Evolutionary conservation across 2,888 invertebrate species (phyloP).

Genomic region (Eucriotettix oculatus): DNA sequence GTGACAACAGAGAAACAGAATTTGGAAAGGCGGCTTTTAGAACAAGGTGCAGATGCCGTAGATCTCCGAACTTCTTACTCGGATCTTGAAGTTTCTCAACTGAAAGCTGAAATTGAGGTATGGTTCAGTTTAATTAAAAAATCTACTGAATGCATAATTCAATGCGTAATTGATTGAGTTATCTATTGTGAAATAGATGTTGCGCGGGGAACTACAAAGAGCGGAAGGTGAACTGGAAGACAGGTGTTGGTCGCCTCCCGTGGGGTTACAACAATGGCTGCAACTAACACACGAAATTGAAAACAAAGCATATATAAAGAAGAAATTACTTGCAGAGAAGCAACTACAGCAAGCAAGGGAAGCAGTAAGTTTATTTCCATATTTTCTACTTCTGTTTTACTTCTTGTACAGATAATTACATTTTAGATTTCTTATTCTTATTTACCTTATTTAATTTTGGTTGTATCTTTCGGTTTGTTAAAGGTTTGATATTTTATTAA

Average conservation of each 20-base stretch:
- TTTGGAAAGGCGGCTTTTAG: conserved; percentile 61
- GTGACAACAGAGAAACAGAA: conserved; percentile 67
- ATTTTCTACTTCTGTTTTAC: background rate
- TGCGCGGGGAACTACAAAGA: conserved; percentile 63
- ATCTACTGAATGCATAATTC: too few relatives aligned
- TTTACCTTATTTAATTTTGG: background rate
- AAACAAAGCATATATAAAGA: conserved; percentile 69
- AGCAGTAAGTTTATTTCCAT: conserved; percentile 42
- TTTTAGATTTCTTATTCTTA: background rate
- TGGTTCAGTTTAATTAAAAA: conserved; percentile 2
- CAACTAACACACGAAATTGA: conserved; percentile 94
- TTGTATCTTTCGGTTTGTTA: too few relatives aligned
- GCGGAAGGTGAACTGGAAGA: conserved; percentile 84
- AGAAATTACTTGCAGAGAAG: conserved; percentile 64
- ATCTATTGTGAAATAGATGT: conserved; percentile 34
- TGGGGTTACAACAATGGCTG: conserved; percentile 83
- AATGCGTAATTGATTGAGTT: too few relatives aligned
- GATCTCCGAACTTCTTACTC: conserved; percentile 56
- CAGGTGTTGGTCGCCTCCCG: conserved; percentile 76
- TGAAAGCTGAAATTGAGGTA: conserved; percentile 73
- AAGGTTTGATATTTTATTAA: too few relatives aligned
- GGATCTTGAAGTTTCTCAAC: conserved; percentile 61
- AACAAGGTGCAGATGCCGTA: conserved; percentile 47
- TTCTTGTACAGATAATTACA: background rate
- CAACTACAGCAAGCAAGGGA: conserved; percentile 78